These are phyloP conservation scores for Pangasius macronema DNA, from an alignment of 2,797 vertebrate genomes.

Conservation along the genomic window DNA sequence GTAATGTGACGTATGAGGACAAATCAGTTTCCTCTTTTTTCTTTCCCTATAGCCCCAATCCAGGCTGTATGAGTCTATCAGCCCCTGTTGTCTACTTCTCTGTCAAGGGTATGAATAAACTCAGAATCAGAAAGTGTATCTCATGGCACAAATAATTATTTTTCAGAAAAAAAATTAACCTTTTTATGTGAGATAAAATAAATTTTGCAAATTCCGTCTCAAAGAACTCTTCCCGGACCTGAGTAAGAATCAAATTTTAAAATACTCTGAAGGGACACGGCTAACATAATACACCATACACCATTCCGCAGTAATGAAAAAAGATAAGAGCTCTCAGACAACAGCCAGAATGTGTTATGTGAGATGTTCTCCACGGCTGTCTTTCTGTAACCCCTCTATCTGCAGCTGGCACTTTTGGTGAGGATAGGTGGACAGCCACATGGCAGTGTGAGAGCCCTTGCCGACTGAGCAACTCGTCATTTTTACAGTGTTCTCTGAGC, in stretches of 20 bases:
- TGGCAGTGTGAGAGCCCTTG: conserved; percentile 57
- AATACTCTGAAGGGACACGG: not conserved
- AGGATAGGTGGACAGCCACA: conserved; percentile 62
- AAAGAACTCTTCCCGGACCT: not conserved
- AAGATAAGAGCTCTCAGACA: not conserved
- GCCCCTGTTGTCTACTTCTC: not conserved
- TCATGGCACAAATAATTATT: not conserved
- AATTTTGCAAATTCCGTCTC: not conserved
- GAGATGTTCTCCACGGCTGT: conserved; percentile 26
- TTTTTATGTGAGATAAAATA: conserved; percentile 10
- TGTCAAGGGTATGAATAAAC: conserved; percentile 3
- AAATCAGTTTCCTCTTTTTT: conserved; percentile 8
- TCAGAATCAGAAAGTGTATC: not conserved
- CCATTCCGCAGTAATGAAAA: conserved; percentile 8
- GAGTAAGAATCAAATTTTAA: not conserved
- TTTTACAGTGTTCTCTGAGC: conserved; percentile 68
- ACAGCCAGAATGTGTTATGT: not conserved
- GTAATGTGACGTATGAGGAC: not conserved
- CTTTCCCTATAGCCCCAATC: not conserved
- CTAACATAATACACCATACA: conserved; percentile 8
- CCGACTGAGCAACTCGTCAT: conserved; percentile 65
- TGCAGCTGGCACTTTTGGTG: conserved; percentile 46
- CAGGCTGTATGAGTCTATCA: not conserved
- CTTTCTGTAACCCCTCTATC: conserved; percentile 47
- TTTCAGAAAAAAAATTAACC: not conserved